Evolutionary conservation across 2,113 vertebrate species (phyloP).

Genomic region (Malurus elegans): DNA sequence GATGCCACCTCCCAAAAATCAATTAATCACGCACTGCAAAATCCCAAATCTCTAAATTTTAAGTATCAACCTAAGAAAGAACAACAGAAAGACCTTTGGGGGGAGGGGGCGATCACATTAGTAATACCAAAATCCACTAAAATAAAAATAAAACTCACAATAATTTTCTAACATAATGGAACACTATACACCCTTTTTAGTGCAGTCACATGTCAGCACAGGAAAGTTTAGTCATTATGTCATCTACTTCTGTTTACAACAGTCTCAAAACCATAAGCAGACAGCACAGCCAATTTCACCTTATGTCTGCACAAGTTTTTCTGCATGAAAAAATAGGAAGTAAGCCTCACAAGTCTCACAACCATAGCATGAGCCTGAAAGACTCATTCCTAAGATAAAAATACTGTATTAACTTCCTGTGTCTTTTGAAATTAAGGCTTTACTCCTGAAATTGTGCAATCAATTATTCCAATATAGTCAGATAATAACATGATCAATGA

Average conservation of each 20-base stretch:
- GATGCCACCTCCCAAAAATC: accelerated
- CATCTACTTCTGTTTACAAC: neutral
- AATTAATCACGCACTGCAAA: neutral
- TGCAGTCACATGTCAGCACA: neutral
- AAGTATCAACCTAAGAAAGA: neutral
- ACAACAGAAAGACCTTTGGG: neutral
- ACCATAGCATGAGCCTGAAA: neutral
- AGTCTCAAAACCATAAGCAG: neutral
- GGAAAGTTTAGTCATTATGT: neutral
- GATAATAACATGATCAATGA: neutral
- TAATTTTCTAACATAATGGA: neutral
- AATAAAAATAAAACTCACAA: neutral
- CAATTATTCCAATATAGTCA: neutral
- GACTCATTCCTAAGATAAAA: neutral
- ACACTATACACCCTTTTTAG: neutral
- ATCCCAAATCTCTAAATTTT: neutral
- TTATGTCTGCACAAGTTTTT: neutral
- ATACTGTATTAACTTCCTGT: neutral
- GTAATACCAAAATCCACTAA: neutral
- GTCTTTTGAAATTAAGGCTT: neutral
- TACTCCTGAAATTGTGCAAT: neutral
- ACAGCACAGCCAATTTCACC: neutral
- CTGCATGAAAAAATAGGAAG: neutral
- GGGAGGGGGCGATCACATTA: neutral
- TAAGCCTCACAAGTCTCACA: neutral